Evolutionary conservation across 2,113 vertebrate species (phyloP), one percentile per base, ranked within the genome.

Genomic region (Hystrix brachyura): DNA sequence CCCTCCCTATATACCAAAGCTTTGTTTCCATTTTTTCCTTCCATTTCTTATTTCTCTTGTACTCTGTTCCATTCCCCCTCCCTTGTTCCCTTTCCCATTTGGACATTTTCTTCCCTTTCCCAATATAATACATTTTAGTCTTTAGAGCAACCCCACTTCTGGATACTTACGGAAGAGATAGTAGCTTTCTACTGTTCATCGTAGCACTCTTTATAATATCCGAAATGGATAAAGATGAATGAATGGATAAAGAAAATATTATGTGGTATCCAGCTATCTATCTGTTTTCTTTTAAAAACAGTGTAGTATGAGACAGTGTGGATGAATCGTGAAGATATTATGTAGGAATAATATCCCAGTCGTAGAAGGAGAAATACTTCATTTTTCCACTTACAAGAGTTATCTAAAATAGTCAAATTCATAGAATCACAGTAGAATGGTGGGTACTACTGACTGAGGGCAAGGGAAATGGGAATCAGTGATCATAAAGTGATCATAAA

Each of bases 241-340:
- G 13, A 38, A 19, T 83, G 15, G 53, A 59, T n/a, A 25, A 17
- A 14, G 18, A 48, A 91, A 43, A 65, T 91, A 8, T 34, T 3
- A 4, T 19, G 48, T 60, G 38, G 38, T 38, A 38, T 38, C 38
- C 38, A 38, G 38, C 38, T 38, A 38, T 38, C 38, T 38, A 38
- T 38, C 38, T 38, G 38, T 38, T 38, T 38, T 38, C 38, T 38
- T 38, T 38, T 38, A 38, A 38, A 38, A 38, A 38, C 38, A 38
- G 2, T 38, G 21, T 4, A 15, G n/a, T 51, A 60, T 9, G n/a
- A 8, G 7, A 34, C 51, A 23, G 2, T 3, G 6, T 71, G 1
- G 29, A 38, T 91, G 34, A 80, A 43, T 53, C 6, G 53, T 91
- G 46, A 46, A 71, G 17, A 25, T 3, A 53, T 55, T 71, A 27